Base-by-base conservation (phyloP, 2,113 vertebrate genomes). In the Cynocephalus volans region DNA sequence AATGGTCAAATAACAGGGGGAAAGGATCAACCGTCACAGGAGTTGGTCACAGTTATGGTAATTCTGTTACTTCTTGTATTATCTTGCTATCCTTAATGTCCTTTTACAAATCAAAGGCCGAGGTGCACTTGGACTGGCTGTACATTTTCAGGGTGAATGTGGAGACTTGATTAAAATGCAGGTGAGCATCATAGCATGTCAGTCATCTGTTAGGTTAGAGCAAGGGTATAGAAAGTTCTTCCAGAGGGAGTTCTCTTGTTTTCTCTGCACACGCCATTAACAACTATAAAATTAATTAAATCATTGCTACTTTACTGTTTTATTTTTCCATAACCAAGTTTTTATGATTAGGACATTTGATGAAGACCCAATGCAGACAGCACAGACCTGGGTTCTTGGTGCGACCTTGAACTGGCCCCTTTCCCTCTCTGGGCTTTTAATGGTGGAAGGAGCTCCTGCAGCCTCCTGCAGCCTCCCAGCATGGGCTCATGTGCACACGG, bases 91-190 rank as follows among this genome's bases (percentile, higher is more conserved):
- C 17, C 2, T 58, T 67, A 23, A 33, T 60, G 67, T 69, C 48
- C 21, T 36, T 70, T 52, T 62, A 69, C 7, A 65, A 87, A 69
- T 54, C 23, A 18, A 65, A 50, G 76, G 54, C 56, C 80, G 54
- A 36, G 60, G 67, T 73, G 50, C 3, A 7, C 75, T 77, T 70
- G 48, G 60, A 3, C 41, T 13, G 70, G 81, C 80, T 86, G 1
- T 54, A 24, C 36, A 15, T 95, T 95, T 90, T 62, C 67, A 56
- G 81, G 52, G 58, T 31, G n/a, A 76, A 23, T n/a, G 24, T 75
- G 23, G 83, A 67, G 88, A 82, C 33, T 58, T 88, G 73, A 89
- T 96, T 90, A 64, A 93, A 70, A 95, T 70, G 65, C 76, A 80
- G 72, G 36, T 76, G 82, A 76, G 65, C 52, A 12, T 56, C 82